A percentile compares a stretch with the other conserved stretches of the same genome.
These are phyloP conservation scores for Mus pahari DNA, from an alignment of 2,113 vertebrate genomes.

Conservation along the genomic window DNA sequence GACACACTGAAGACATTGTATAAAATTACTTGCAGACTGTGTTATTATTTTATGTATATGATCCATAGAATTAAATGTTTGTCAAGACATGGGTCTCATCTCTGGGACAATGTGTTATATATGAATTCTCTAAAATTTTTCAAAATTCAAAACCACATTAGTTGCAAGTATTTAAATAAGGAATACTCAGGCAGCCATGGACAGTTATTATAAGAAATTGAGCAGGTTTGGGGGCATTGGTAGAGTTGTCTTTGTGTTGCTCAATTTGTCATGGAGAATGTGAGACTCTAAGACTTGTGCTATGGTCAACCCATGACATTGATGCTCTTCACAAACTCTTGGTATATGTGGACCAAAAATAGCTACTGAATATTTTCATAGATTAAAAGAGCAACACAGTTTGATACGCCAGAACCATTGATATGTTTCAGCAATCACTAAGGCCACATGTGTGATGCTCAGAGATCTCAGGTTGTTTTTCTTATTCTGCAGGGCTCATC, in stretches of 20 bases:
- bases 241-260: not conserved
- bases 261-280: not conserved
- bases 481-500: constrained; percentile 89
- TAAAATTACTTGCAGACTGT: not conserved
- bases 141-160: not conserved
- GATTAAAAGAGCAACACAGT: not conserved
- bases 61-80: not conserved
- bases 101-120: no score
- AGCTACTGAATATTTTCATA: constrained; percentile 5
- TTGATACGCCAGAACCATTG: not conserved
- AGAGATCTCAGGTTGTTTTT: constrained; percentile 44
- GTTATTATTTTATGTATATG: not conserved
- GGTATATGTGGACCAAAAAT: not conserved
- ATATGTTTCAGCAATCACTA: not conserved
- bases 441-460: not conserved
- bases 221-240: not conserved
- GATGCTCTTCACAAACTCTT: not conserved
- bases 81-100: no score
- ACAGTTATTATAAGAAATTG: not conserved
- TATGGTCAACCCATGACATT: not conserved
- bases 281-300: not conserved
- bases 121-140: not conserved
- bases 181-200: not conserved
- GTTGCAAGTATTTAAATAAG: not conserved
- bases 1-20: not conserved